phyloP scores from a whole-genome alignment of 2,113 vertebrate genomes.

The Tringa solitaria region DNA sequence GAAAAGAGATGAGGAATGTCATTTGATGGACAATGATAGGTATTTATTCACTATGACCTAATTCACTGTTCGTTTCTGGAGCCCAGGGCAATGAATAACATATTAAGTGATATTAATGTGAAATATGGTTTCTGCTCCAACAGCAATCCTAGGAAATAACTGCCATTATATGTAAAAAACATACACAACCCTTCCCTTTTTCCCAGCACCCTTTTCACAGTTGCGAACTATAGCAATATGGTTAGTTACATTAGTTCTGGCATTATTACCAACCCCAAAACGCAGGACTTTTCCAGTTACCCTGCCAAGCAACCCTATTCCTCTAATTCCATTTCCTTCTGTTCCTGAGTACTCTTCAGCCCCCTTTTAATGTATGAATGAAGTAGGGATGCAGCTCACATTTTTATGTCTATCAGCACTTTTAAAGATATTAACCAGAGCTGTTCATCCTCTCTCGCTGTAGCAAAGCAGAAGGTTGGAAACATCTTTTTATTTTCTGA shows the following conservation, averaged over 20 bases:
- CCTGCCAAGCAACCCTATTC: neutral
- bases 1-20: constrained; percentile 43
- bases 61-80: constrained; percentile 35
- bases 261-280: neutral
- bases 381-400: neutral
- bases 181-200: neutral
- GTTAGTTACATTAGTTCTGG: neutral
- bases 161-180: constrained; percentile 35
- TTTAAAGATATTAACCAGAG: constrained; percentile 22
- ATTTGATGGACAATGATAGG: constrained; percentile 52
- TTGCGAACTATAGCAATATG: neutral
- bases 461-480: neutral
- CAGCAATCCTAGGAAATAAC: constrained; percentile 41
- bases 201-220: neutral
- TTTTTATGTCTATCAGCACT: neutral
- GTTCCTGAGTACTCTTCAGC: neutral
- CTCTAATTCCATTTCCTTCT: neutral
- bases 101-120: constrained; percentile 64
- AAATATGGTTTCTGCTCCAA: constrained; percentile 60
- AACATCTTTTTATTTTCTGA: constrained; percentile 9
- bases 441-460: neutral
- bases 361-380: neutral
- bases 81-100: constrained; percentile 60
- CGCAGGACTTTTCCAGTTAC: neutral
- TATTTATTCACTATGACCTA: constrained; percentile 62